Evolutionary conservation across 2,888 invertebrate genomes (phyloP), one percentile per base, ranked within the genome.

Genomic region (Phlogophora meticulosa): DNA sequence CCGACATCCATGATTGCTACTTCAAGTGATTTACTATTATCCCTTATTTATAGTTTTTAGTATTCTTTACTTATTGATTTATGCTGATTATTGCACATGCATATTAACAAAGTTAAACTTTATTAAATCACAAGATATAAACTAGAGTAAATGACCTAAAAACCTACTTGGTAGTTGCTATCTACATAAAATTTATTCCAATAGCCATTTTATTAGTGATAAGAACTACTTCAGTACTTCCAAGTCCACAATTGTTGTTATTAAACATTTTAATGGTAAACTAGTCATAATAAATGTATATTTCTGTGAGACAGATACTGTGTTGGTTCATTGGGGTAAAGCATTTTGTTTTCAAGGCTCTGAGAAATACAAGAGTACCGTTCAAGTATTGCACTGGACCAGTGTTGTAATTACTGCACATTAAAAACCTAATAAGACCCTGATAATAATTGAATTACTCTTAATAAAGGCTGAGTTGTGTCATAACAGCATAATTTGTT

Each of bases 81-180:
- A 60, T n/a, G n/a, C 20, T 7, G 28, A 22, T 10, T 9, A 45
- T 38, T 32, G n/a, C n/a, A 32, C 11, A 32, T 38, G 20, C 7
- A 61, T 32, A 59, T 48, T 38, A 57, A 36, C 2, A 1, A 42
- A 5, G 42, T 49, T 43, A 1, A 20, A 53, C 58, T 65, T 46
- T 42, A 45, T 46, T 60, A 17, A 49, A 58, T 64, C 34, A 48
- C 22, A 53, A 74, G 24, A 48, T 59, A 46, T 40, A 52, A 17
- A 65, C 40, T 49, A 74, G 34, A 72, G 55, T 61, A 72, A 74
- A 68, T 87, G 84, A 86, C 88, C 89, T 78, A 84, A 82, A 89
- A 87, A 85, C 84, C 81, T 80, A 83, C 52, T 76, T 80, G 60
- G n/a, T 53, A 48, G 40, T 53, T 71, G 71, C 60, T 82, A 84